Evolutionary conservation across 2,797 vertebrate species (phyloP).

Genomic region (Schizopygopsis malacanthus): DNA sequence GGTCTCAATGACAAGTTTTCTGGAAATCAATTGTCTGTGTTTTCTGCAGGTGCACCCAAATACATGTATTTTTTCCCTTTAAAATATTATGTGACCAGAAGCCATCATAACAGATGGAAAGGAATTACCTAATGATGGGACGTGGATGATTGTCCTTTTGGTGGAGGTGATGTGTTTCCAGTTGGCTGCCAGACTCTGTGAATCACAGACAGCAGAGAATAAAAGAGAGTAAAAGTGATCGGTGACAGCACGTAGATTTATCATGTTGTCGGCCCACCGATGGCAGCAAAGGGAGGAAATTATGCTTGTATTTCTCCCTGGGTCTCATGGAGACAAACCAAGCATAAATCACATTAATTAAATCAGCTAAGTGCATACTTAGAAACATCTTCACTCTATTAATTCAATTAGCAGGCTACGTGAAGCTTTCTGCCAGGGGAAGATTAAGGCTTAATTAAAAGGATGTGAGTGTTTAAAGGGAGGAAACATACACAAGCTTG

Average conservation of each 20-base stretch:
- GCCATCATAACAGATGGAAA: slow-evolving; percentile 61
- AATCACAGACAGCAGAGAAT: slow-evolving; percentile 73
- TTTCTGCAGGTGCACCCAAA: not conserved
- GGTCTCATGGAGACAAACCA: slow-evolving; percentile 91
- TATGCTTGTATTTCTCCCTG: slow-evolving; percentile 79
- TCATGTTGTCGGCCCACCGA: slow-evolving; percentile 82
- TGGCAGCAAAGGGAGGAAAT: slow-evolving; percentile 71
- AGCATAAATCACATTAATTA: slow-evolving; percentile 99
- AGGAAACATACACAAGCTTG: slow-evolving; percentile 80
- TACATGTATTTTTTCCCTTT: not conserved
- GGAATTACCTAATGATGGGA: slow-evolving; percentile 97
- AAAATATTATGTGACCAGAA: slow-evolving; percentile 4
- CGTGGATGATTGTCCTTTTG: slow-evolving; percentile 98
- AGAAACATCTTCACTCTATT: slow-evolving; percentile 99
- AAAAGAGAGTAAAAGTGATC: slow-evolving; percentile 85
- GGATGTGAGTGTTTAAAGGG: slow-evolving; percentile 91
- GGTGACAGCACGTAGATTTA: slow-evolving; percentile 80
- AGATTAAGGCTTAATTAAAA: slow-evolving; percentile 99
- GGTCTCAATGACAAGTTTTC: slow-evolving; percentile 66
- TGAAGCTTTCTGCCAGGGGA: slow-evolving; percentile 96
- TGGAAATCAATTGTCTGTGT: not conserved
- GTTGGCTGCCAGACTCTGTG: slow-evolving; percentile 98
- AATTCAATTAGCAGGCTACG: slow-evolving; percentile 99
- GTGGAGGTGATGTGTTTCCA: slow-evolving; percentile 98
- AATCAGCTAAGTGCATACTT: slow-evolving; percentile 96